Conservation (phyloP, 2,797 vertebrate species). For the Xiphorhynchus erythropygius region DNA sequence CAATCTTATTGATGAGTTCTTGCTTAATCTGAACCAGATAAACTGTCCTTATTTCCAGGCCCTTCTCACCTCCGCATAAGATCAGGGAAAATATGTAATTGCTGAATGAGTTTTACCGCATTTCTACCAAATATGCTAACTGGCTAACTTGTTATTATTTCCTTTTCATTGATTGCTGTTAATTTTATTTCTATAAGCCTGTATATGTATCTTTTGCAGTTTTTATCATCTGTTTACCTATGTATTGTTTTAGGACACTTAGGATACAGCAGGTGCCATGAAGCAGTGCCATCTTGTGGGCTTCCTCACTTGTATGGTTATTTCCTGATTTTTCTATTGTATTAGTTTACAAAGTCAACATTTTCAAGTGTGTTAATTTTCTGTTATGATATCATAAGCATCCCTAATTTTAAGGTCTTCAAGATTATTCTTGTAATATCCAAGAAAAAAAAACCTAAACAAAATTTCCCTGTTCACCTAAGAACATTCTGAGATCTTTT, state of each 20-base stretch:
- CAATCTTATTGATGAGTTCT: background rate
- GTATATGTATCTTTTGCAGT: background rate
- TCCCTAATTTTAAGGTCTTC: background rate
- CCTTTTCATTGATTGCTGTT: background rate
- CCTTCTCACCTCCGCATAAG: background rate
- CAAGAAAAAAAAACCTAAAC: background rate
- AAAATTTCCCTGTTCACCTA: background rate
- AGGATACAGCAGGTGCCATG: background rate
- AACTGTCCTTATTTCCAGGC: background rate
- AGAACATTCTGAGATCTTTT: background rate
- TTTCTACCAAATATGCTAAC: background rate
- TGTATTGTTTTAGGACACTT: background rate
- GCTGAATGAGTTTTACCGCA: background rate
- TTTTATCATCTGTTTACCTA: background rate
- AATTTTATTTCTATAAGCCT: background rate
- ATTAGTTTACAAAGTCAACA: background rate
- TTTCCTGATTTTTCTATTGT: background rate
- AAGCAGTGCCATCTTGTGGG: constrained; percentile 68
- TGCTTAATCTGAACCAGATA: background rate
- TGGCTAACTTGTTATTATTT: background rate
- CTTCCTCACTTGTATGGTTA: background rate
- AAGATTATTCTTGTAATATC: background rate
- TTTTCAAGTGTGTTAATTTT: background rate
- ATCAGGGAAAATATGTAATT: background rate
- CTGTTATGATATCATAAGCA: background rate